Percentiles rank a stretch among this genome's conserved stretches.
phyloP scores from a whole-genome alignment of 2,888 invertebrate genomes.

The Pardosa pseudoannulata region DNA sequence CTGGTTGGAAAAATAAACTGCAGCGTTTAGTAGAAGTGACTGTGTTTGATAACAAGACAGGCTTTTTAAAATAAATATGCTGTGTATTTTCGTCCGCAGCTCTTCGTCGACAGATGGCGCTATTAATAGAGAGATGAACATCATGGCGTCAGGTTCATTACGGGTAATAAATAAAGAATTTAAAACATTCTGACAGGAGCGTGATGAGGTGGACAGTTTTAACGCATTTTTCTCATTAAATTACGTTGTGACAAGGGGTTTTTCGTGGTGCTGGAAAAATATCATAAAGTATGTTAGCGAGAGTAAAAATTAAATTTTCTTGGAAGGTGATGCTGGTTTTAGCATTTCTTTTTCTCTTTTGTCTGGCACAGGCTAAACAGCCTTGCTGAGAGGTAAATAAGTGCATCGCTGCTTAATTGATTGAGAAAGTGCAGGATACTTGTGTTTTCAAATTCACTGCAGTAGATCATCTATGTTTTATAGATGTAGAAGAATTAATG shows the following conservation, averaged over 20 bases:
- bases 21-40: slow-evolving; percentile 63
- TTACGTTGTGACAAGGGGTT: neutral
- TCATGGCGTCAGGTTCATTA: slow-evolving; percentile 66
- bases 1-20: slow-evolving; percentile 66
- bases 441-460: too few relatives aligned
- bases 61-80: slow-evolving; percentile 69
- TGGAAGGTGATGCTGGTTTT: neutral
- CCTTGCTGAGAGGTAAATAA: neutral
- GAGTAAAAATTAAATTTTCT: neutral
- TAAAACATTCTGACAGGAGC: slow-evolving; percentile 44
- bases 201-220: slow-evolving; percentile 30
- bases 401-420: neutral
- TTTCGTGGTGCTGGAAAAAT: neutral
- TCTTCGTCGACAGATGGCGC: slow-evolving; percentile 67
- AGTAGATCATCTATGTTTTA: too few relatives aligned
- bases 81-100: slow-evolving; percentile 43
- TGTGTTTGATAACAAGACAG: slow-evolving; percentile 69
- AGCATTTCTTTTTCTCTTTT: neutral
- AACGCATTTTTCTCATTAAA: neutral
- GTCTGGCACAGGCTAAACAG: neutral
- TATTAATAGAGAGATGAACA: slow-evolving; percentile 46
- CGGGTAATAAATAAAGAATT: slow-evolving; percentile 46
- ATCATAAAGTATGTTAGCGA: neutral
- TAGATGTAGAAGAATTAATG: too few relatives aligned
- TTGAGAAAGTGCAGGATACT: neutral